Conservation (phyloP, 2,797 vertebrate species). For the Phoxinus dragarum region DNA sequence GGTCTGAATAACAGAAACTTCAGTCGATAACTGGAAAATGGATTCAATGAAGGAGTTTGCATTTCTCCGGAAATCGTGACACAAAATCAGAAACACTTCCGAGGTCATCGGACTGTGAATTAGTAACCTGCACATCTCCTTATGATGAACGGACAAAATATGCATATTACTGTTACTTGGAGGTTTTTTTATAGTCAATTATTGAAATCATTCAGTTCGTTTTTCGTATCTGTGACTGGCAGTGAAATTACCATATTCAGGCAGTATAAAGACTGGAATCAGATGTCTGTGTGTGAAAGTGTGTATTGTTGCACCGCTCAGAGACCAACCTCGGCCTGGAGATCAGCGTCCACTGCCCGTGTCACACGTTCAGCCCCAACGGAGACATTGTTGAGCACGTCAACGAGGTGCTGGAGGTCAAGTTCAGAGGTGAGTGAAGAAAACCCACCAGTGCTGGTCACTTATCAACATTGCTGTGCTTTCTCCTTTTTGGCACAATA, state of each 20-base stretch:
- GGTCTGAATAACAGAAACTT: not conserved
- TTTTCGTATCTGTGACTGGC: not conserved
- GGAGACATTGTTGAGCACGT: conserved; percentile 91
- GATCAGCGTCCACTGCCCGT: conserved; percentile 96
- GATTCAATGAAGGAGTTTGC: conserved; percentile 14
- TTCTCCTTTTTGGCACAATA: not conserved
- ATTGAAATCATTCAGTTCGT: conserved; percentile 31
- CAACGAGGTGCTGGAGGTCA: conserved; percentile 93
- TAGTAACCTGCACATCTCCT: conserved; percentile 17
- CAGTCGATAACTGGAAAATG: conserved; percentile 7
- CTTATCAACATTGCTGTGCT: not conserved
- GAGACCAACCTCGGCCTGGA: conserved; percentile 95
- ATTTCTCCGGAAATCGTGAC: conserved; percentile 7
- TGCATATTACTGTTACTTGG: not conserved
- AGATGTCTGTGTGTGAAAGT: not conserved
- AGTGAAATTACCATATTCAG: not conserved
- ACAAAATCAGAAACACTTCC: not conserved
- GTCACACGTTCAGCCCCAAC: conserved; percentile 93
- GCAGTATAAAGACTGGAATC: not conserved
- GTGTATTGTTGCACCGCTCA: conserved; percentile 69
- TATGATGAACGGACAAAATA: conserved; percentile 20
- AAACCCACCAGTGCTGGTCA: not conserved
- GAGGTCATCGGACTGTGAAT: conserved; percentile 30
- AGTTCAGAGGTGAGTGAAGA: conserved; percentile 91
- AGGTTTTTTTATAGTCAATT: not conserved